phyloP scores from a whole-genome alignment of 2,888 invertebrate genomes.

The Drosophila lutescens region DNA sequence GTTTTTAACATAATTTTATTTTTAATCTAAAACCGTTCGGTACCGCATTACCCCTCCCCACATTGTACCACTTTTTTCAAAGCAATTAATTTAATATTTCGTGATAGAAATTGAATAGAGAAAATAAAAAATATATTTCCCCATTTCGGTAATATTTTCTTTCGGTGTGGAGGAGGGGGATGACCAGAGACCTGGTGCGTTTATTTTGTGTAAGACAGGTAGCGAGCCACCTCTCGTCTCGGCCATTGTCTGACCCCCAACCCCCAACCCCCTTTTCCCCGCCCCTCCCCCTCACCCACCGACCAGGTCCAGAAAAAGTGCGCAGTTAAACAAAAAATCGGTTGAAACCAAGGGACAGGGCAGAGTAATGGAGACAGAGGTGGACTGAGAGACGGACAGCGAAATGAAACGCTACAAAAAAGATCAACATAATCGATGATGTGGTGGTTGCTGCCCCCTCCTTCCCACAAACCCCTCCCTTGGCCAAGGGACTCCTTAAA shows the following conservation, averaged over 20 bases:
- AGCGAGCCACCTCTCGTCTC: slow-evolving; percentile 66
- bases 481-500: slow-evolving; percentile 52
- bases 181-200: slow-evolving; percentile 59
- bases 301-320: slow-evolving; percentile 59
- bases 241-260: slow-evolving; percentile 54
- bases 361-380: slow-evolving; percentile 42
- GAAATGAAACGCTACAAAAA: slow-evolving; percentile 50
- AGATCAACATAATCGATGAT: slow-evolving; percentile 79
- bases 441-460: slow-evolving; percentile 50
- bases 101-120: no score
- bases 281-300: slow-evolving; percentile 13
- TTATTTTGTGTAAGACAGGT: slow-evolving; percentile 80
- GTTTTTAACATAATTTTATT: no score
- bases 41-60: no score
- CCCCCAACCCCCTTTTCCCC: slow-evolving; percentile 12
- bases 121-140: no score
- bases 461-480: slow-evolving; percentile 5
- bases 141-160: background rate
- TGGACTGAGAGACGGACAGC: slow-evolving; percentile 21
- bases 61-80: no score
- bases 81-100: no score
- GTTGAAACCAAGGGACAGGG: slow-evolving; percentile 37
- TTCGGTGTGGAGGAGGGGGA: background rate
- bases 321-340: slow-evolving; percentile 65
- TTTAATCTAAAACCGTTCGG: no score